Percentiles rank a stretch among this genome's conserved stretches.
Conservation (phyloP, 2,888 invertebrate species). For the Sericinus montela region DNA sequence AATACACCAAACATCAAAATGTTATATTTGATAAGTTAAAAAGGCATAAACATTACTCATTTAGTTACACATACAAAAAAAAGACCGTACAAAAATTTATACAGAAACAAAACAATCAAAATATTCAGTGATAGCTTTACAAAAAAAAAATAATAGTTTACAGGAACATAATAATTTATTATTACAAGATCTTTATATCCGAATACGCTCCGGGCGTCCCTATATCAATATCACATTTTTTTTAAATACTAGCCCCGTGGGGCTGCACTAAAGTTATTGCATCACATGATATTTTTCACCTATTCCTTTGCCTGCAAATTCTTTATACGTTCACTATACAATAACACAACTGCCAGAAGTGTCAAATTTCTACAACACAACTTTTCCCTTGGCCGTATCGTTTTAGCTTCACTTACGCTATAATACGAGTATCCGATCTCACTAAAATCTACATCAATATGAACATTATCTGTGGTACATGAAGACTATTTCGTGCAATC, state of each 20-base stretch:
- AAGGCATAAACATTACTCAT: conserved; percentile 1
- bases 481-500: conserved; percentile 13
- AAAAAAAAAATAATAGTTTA: conserved; percentile 6
- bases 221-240: conserved; percentile 53
- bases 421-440: conserved; percentile 10
- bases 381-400: background rate
- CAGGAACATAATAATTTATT: conserved; percentile 13
- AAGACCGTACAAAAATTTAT: conserved; percentile 11
- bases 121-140: conserved; percentile 1
- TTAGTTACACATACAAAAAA: conserved; percentile 9
- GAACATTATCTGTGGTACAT: conserved; percentile 9
- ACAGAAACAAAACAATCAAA: conserved; percentile 10
- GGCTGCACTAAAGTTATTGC: conserved; percentile 45
- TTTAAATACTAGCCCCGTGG: conserved; percentile 22
- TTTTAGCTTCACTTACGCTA: background rate
- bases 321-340: conserved; percentile 24
- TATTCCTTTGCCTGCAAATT: conserved; percentile 30
- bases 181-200: conserved; percentile 22
- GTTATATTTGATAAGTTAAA: background rate
- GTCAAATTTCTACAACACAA: conserved; percentile 33
- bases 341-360: conserved; percentile 34
- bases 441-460: conserved; percentile 14
- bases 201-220: conserved; percentile 34
- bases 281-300: conserved; percentile 59
- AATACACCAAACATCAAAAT: conserved; percentile 11